Evolutionary conservation across 2,113 vertebrate species (phyloP), one percentile per base, ranked within the genome.

Genomic region (Nothocercus julius): DNA sequence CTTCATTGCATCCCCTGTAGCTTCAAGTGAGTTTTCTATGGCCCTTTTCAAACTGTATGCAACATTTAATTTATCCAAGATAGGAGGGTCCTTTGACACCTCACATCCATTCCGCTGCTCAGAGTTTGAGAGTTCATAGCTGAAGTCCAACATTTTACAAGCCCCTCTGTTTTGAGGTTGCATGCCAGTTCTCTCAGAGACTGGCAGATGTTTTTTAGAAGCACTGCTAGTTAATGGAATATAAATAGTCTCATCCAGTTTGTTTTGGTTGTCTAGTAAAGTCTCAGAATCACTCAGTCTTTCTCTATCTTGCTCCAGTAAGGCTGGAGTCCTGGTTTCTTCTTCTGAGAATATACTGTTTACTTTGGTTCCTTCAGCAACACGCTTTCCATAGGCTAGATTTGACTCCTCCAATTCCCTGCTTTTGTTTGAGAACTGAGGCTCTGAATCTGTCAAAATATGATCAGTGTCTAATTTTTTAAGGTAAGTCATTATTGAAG

Each of bases 401-500:
- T 70, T 89, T 62, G 6, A 73, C n/a, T 77, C 75, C 78, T 82
- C 77, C 72, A 49, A 40, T 63, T 96, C 80, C 59, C 92, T 82
- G 22, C 34, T 90, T 69, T 66, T 89, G 68, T 89, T 38, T 73
- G 97, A 5, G 27, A 93, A 87, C 0, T 82, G 85, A 76, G 83
- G 88, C 28, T 96, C 94, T 3, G 82, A 30, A 38, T 80, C 90
- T 69, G 92, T 53, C 75, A 86, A 91, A 88, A 86, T 38, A 47
- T 77, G 91, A 53, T 95, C 96, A 40, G 62, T 95, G 90, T 98
- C 98, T 90, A 99, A 88, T 24, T 98, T 98, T 92, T 96, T 96
- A 49, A 99, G 97, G 85, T 98, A 98, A 87, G 92, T 96, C 67
- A 98, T 97, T 76, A 99, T 92, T 19, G 98, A 97, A 78, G 95